These are phyloP conservation scores for Galendromus occidentalis DNA, from an alignment of 1,140 invertebrate species.

Conservation along the genomic window DNA sequence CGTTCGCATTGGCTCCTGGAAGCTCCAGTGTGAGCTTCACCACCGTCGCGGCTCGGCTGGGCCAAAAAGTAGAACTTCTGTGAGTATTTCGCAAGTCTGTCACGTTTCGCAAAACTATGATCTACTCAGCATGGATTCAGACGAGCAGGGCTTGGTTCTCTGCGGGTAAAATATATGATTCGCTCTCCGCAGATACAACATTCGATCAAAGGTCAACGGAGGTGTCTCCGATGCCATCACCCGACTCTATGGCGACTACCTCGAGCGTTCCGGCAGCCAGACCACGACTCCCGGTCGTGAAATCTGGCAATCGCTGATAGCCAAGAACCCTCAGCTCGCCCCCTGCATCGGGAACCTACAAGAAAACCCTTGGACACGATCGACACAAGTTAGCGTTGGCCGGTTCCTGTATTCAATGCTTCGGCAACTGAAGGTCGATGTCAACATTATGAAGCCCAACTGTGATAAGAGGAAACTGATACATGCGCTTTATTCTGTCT, in stretches of 20 bases:
- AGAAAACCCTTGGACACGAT: constrained; percentile 39
- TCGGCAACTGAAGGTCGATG: constrained; percentile 54
- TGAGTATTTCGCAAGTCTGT: neutral
- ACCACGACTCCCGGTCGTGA: neutral
- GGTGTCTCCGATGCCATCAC: too few species aligned
- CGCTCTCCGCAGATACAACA: constrained; percentile 43
- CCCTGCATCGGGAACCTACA: constrained; percentile 30
- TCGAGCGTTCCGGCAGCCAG: too few species aligned
- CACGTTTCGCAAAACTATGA: neutral
- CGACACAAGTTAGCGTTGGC: constrained; percentile 42
- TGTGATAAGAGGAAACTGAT: constrained; percentile 33
- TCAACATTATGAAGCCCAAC: constrained; percentile 40
- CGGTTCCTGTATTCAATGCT: constrained; percentile 71
- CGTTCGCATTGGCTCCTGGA: neutral
- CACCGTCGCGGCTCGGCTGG: too few species aligned
- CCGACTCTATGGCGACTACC: too few species aligned
- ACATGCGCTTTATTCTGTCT: constrained; percentile 54
- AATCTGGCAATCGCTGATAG: neutral
- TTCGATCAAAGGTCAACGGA: constrained; percentile 16
- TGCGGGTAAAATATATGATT: constrained; percentile 14
- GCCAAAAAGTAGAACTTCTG: too few species aligned
- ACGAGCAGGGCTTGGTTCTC: too few species aligned
- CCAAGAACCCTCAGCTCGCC: neutral
- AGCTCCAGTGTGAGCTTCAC: neutral
- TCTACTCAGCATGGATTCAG: too few species aligned